Evolutionary conservation across 2,888 invertebrate genomes (phyloP).

Genomic region (Acleris literana): DNA sequence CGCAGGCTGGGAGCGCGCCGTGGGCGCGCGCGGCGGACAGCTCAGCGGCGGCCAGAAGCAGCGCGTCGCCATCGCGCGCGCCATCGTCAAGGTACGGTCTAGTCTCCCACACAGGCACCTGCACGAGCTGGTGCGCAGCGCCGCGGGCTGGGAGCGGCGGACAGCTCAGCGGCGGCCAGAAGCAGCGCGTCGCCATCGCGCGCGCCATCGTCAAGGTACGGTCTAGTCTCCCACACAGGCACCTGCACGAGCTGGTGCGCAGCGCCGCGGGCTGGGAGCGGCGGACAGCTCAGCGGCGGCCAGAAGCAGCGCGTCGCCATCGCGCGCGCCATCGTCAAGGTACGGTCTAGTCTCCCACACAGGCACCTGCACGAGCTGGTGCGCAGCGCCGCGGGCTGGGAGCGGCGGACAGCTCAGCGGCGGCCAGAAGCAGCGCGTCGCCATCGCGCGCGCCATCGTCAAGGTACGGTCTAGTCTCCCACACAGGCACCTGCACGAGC

Average conservation of each 20-base stretch:
- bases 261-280: constrained; percentile 90
- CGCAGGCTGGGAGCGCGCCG: constrained; percentile 92
- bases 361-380: constrained; percentile 92
- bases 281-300: constrained; percentile 95
- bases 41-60: constrained; percentile 97
- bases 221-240: constrained; percentile 49
- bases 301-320: constrained; percentile 97
- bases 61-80: constrained; percentile 95
- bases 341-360: constrained; percentile 48
- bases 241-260: constrained; percentile 91
- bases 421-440: constrained; percentile 96
- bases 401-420: constrained; percentile 95
- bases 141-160: constrained; percentile 92
- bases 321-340: constrained; percentile 96
- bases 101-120: constrained; percentile 81
- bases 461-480: constrained; percentile 81
- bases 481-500: too few relatives aligned
- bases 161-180: constrained; percentile 96
- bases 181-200: constrained; percentile 96
- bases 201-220: constrained; percentile 94
- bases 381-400: constrained; percentile 86
- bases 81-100: constrained; percentile 90
- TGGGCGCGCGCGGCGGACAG: constrained; percentile 95
- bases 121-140: constrained; percentile 88
- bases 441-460: constrained; percentile 96